Evolutionary conservation across 2,888 invertebrate genomes (phyloP), one percentile per base, ranked within the genome.

Genomic region (Sphaeridia pumilis): DNA sequence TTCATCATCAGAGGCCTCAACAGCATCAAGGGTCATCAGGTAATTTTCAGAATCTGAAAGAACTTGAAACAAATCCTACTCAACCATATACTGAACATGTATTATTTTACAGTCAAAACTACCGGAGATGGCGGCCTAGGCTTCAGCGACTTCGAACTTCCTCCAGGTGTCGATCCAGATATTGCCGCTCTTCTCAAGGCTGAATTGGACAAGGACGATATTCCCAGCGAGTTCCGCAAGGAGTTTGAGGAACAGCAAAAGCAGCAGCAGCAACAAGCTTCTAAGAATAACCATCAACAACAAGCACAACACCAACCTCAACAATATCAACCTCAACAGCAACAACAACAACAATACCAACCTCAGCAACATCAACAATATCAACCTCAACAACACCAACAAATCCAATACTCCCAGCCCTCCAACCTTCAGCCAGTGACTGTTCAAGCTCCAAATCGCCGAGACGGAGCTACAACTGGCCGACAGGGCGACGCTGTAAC

Each of bases 201-300:
- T 2, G 61, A 61, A 45, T 25, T 61, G 34, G 59, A 59, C 48
- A 61, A 61, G 46, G 61, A 61, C 38, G 61, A 61, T 38, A 55
- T 61, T 24, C 61, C 61, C 7, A 58, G 55, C 43, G 61, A 59
- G 36, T 55, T 56, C 48, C 36, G 61, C 4, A 49, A 61, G 36
- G 61, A 61, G 22, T 61, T 61, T 44, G 35, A 52, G 22, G 57
- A 58, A 22, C 56, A 57, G 3, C 52, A 60, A 26, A 52, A 54
- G 31, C 41, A 51, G 17, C 14, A 45, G 4, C 24, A 52, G n/a
- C 48, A 49, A 24, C 52, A 49, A 20, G 20, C 10, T 12, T n/a
- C n/a, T n/a, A n/a, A n/a, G n/a, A n/a, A n/a, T n/a, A 44, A 55
- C 5, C 38, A 38, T 17, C 12, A 5, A 17, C 53, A 53, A 41